Conservation (phyloP, 2,113 vertebrate species). For the Nanger granti region DNA sequence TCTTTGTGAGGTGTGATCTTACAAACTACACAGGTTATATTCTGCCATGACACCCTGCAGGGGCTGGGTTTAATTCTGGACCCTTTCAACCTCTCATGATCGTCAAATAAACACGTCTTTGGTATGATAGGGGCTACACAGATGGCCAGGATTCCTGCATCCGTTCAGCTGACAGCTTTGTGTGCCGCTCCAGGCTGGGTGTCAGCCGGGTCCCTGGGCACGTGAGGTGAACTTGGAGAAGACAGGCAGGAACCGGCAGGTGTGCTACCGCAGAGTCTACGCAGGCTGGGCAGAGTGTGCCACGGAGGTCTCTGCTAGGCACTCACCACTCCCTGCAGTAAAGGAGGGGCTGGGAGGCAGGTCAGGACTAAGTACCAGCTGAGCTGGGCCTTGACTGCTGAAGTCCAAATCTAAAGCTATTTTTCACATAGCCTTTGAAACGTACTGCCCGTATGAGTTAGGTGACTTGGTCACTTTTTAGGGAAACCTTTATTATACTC, state of each 20-base stretch:
- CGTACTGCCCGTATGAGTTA: neutral
- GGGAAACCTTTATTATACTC: neutral
- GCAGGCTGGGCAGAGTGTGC: neutral
- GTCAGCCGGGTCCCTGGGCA: neutral
- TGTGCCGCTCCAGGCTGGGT: neutral
- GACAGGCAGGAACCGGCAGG: accelerated
- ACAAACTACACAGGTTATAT: neutral
- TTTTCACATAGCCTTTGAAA: neutral
- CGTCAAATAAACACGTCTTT: neutral
- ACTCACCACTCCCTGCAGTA: neutral
- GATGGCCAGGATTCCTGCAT: neutral
- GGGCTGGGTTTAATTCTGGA: neutral
- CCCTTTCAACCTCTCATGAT: neutral
- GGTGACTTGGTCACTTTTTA: neutral
- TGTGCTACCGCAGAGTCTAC: neutral
- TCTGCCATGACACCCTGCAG: neutral
- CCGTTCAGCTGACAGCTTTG: neutral
- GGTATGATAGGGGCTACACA: neutral
- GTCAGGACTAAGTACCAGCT: neutral
- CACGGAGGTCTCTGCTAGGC: too few relatives aligned
- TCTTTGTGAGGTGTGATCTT: neutral
- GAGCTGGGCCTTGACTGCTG: neutral
- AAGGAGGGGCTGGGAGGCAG: neutral
- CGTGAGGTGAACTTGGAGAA: neutral
- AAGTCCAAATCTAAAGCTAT: neutral